Conservation (phyloP, 92 coral and sea anemone genomes). For the Metridium senile region DNA sequence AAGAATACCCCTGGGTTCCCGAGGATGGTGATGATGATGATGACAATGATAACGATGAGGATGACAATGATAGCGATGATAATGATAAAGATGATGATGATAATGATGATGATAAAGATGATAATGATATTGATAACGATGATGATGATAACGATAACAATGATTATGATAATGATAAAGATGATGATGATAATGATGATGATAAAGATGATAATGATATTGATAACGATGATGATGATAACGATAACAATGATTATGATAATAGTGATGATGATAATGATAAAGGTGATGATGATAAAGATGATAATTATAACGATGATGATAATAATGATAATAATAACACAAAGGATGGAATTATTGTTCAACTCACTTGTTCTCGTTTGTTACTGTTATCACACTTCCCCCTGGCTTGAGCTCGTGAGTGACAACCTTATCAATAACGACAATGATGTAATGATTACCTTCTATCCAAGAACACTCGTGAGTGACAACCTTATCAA, state of each 20-base stretch:
- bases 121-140: too few relatives aligned
- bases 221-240: not conserved
- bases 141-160: not conserved
- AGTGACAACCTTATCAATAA: slow-evolving; percentile 72
- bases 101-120: not conserved
- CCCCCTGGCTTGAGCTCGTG: slow-evolving; percentile 97
- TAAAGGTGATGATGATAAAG: not conserved
- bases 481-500: not conserved
- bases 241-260: not conserved
- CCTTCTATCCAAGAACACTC: too few relatives aligned
- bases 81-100: not conserved
- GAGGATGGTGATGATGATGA: not conserved
- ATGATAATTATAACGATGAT: too few relatives aligned
- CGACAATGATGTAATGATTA: not conserved
- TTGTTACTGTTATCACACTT: slow-evolving; percentile 69
- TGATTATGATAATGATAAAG: not conserved
- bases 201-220: not conserved
- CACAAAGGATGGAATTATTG: not conserved
- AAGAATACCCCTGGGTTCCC: too few relatives aligned
- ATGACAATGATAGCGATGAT: not conserved
- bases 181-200: not conserved
- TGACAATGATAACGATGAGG: not conserved
- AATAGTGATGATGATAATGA: not conserved
- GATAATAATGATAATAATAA: not conserved
- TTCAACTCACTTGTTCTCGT: slow-evolving; percentile 88